A percentile compares a stretch with the other conserved stretches of the same genome.
Evolutionary conservation across 1,140 invertebrate genomes (phyloP).

Genomic region (Zaprionus kolodkinae): DNA sequence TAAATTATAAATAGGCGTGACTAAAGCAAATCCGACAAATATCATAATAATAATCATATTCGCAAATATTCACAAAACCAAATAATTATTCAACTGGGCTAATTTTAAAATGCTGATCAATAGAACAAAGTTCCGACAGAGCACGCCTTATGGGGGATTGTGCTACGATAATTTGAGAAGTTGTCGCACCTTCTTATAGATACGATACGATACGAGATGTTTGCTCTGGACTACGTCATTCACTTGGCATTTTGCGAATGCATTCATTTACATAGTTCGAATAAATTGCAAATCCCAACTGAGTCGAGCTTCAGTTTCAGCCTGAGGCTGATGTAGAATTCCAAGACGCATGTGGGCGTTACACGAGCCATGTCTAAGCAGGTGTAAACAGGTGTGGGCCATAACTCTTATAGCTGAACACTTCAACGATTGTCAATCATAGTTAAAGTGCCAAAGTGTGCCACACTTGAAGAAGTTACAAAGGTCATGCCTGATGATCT

Average conservation of each 20-base stretch:
- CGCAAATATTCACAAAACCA: conserved; percentile 35
- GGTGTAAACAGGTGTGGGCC: conserved; percentile 30
- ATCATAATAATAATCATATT: conserved; percentile 27
- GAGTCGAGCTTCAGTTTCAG: background rate
- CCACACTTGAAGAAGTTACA: too few species aligned
- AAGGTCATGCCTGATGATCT: too few species aligned
- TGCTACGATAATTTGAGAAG: conserved; percentile 27
- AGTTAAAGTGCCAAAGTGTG: background rate
- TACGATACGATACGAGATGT: conserved; percentile 4
- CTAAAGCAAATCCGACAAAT: conserved; percentile 26
- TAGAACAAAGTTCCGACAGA: conserved; percentile 15
- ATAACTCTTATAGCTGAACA: conserved; percentile 22
- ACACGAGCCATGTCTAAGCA: conserved; percentile 15
- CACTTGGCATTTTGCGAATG: conserved; percentile 37
- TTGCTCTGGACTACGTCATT: conserved; percentile 39
- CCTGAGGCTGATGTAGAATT: background rate
- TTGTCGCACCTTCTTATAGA: conserved; percentile 28
- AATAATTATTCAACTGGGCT: conserved; percentile 52
- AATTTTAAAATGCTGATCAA: conserved; percentile 59
- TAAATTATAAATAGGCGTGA: conserved; percentile 44
- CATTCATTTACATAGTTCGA: conserved; percentile 40
- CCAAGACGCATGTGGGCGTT: conserved; percentile 26
- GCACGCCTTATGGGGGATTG: background rate
- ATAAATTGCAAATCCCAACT: conserved; percentile 29
- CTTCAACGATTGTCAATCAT: conserved; percentile 39